phyloP scores from a whole-genome alignment of 2,888 invertebrate species.

The Caprella mutica region DNA sequence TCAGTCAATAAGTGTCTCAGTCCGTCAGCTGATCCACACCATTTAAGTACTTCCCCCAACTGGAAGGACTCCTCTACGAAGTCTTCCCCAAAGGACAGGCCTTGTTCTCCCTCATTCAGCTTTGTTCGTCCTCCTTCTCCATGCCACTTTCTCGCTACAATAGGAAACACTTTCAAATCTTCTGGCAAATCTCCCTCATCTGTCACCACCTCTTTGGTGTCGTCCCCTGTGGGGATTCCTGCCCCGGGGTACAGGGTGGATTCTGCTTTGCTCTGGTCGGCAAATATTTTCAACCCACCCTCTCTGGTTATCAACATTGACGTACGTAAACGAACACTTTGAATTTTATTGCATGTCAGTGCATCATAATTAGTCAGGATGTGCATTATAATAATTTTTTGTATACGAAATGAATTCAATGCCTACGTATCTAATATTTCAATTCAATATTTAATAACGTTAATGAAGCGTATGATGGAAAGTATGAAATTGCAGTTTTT shows the following conservation, averaged over 20 bases:
- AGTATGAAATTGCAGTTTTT: no score
- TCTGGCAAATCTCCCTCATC: conserved; percentile 6
- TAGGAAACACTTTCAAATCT: conserved; percentile 1
- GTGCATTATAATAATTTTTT: no score
- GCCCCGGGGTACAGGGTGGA: conserved; percentile 23
- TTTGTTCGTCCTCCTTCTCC: conserved; percentile 27
- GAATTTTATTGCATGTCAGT: no score
- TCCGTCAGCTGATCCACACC: background rate
- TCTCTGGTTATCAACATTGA: conserved; percentile 30
- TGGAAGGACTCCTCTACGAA: conserved; percentile 1
- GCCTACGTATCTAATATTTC: no score
- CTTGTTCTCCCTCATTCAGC: conserved; percentile 17
- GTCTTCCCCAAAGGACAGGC: conserved; percentile 9
- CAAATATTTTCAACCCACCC: conserved; percentile 24
- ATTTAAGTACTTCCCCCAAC: background rate
- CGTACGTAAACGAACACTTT: conserved; percentile 12
- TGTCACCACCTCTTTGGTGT: background rate
- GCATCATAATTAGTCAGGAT: no score
- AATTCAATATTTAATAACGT: no score
- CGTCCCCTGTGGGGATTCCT: conserved; percentile 15
- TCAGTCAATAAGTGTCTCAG: background rate
- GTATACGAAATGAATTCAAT: no score
- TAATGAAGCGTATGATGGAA: no score
- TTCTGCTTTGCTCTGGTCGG: conserved; percentile 28
- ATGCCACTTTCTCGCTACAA: conserved; percentile 18